Base-by-base conservation (phyloP, 2,888 invertebrate species). In the Nomada flava region DNA sequence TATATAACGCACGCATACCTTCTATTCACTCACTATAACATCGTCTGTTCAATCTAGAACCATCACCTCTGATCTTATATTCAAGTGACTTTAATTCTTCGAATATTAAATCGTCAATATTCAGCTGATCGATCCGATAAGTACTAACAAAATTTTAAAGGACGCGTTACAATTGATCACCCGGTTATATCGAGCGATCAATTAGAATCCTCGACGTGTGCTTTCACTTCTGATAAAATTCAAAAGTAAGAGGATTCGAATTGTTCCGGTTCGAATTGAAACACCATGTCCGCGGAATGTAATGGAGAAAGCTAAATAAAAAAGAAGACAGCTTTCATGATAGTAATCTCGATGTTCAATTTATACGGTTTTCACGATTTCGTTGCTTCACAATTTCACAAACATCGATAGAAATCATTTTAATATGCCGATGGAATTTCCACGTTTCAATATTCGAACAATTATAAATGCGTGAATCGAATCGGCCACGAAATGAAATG, bases 1-100 rank as follows among this genome's bases (percentile, higher is more conserved):
- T 70, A 79, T 52, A 78, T 63, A 69, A 57, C 42, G 57, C 63
- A 52, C 42, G 57, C 42, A 69, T 64, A 23, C 1, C 4, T 59
- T 69, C 23, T 20, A 42, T 44, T 69, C 26, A 36, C 53, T 60
- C 44, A n/a, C 76, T 64, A 23, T 9, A 29, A 53, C 47, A 50
- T 47, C 65, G 29, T 23, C 65, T 4, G 59, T 65, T 76, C 44
- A 15, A 29, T 76, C 15, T 7, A 47, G 18, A 52, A 60, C n/a
- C 64, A 62, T 50, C 62, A 47, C 26, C 29, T 60, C 47, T 29
- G 44, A 60, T 62, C 23, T 47, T 53, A 42, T 18, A 53, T 65
- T 67, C 65, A 11, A 10, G 15, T 60, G 42, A 55, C n/a, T n/a
- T 42, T n/a, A 42, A 63, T 76, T 50, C 62, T 9, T 7, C 18